These are phyloP conservation scores for Magallana ariakensis DNA, from an alignment of 1,140 invertebrate species.

Conservation along the genomic window DNA sequence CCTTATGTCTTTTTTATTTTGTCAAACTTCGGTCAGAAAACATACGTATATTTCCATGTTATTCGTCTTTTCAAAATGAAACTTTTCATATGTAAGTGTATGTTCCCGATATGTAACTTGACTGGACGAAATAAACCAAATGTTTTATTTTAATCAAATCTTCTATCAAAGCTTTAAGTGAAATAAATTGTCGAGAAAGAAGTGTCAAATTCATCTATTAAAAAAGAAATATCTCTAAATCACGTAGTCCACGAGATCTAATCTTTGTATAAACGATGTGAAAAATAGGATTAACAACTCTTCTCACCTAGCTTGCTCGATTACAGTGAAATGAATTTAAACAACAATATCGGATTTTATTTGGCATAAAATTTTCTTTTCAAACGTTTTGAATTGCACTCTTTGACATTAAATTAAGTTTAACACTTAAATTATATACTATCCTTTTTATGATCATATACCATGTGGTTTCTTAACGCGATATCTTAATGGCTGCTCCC, in stretches of 20 bases:
- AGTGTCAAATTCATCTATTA: no score
- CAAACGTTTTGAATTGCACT: neutral
- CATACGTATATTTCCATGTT: no score
- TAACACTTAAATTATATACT: neutral
- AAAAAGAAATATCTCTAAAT: no score
- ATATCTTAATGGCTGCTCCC: conserved; percentile 1
- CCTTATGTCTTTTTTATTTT: no score
- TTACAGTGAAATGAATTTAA: conserved; percentile 3
- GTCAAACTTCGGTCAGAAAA: no score
- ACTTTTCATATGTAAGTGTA: no score
- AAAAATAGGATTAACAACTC: neutral
- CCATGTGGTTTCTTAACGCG: neutral
- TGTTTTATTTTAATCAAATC: no score
- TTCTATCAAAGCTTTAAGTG: no score
- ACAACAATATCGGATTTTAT: neutral
- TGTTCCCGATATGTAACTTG: no score
- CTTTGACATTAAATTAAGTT: neutral
- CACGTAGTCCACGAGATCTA: neutral
- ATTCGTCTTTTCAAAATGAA: no score
- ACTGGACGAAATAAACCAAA: no score
- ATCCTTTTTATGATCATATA: neutral
- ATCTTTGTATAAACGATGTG: neutral
- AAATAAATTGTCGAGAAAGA: no score
- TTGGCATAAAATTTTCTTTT: neutral
- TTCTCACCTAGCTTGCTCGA: neutral